phyloP scores from a whole-genome alignment of 2,113 vertebrate genomes.

The Cyanocitta stelleri region DNA sequence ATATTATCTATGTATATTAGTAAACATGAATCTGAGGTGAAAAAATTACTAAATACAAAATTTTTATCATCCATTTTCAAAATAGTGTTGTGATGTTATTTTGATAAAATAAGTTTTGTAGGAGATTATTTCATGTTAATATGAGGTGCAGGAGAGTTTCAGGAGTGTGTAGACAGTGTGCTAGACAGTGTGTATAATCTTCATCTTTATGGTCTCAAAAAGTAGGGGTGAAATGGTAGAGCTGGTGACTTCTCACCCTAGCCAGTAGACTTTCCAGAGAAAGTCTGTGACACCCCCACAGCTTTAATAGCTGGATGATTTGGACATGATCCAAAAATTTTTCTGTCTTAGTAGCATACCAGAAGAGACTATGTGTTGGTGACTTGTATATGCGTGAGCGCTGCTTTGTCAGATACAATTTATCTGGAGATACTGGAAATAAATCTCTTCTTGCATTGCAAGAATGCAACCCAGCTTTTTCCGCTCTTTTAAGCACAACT shows the following conservation, averaged over 20 bases:
- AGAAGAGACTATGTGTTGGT: neutral
- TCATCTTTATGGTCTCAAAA: neutral
- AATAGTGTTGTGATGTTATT: neutral
- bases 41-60: neutral
- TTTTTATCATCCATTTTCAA: neutral
- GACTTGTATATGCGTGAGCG: neutral
- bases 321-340: neutral
- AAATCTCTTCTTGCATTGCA: neutral
- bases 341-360: neutral
- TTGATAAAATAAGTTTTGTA: neutral
- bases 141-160: neutral
- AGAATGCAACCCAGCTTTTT: neutral
- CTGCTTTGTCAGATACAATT: constrained; percentile 35
- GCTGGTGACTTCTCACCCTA: neutral
- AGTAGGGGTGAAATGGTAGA: neutral
- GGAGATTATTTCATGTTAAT: neutral
- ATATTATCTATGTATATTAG: neutral
- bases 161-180: neutral
- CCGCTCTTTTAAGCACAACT: neutral
- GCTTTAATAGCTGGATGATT: neutral
- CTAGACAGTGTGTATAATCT: neutral
- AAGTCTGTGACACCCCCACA: neutral
- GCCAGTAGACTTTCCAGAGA: neutral
- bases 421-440: neutral
- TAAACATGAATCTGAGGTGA: neutral